Evolutionary conservation across 2,888 invertebrate genomes (phyloP).

Genomic region (Mechanitis mazaeus): DNA sequence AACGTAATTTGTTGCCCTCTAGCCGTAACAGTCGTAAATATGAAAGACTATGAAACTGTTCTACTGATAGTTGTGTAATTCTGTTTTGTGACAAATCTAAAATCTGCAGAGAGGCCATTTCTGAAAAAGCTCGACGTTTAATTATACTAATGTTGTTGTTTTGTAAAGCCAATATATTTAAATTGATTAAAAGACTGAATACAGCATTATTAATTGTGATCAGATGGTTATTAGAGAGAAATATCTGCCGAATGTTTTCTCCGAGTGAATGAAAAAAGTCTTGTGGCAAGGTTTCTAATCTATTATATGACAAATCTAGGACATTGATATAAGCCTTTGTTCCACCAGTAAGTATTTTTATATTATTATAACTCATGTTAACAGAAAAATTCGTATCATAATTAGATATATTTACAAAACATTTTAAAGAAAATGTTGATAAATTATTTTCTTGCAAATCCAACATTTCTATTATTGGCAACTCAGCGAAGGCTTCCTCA

Average conservation of each 20-base stretch:
- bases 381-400: constrained; percentile 78
- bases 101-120: constrained; percentile 43
- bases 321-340: constrained; percentile 71
- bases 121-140: constrained; percentile 82
- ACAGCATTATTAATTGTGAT: constrained; percentile 60
- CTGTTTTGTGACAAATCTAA: constrained; percentile 49
- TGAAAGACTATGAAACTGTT: constrained; percentile 72
- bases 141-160: constrained; percentile 81
- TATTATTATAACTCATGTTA: constrained; percentile 83
- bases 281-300: constrained; percentile 74
- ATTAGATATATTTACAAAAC: constrained; percentile 79
- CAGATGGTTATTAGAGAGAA: constrained; percentile 78
- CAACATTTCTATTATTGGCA: constrained; percentile 82
- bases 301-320: constrained; percentile 81
- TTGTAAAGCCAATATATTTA: constrained; percentile 73
- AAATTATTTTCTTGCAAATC: constrained; percentile 86
- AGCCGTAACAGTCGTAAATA: constrained; percentile 81
- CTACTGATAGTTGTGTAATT: constrained; percentile 42
- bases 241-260: constrained; percentile 41
- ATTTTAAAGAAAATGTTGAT: constrained; percentile 77
- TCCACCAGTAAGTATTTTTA: constrained; percentile 49
- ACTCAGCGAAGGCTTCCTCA: constrained; percentile 80
- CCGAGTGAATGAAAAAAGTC: constrained; percentile 71
- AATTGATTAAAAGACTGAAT: constrained; percentile 39
- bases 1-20: constrained; percentile 80